phyloP scores from a whole-genome alignment of 2,113 vertebrate species.

The Micromys minutus region DNA sequence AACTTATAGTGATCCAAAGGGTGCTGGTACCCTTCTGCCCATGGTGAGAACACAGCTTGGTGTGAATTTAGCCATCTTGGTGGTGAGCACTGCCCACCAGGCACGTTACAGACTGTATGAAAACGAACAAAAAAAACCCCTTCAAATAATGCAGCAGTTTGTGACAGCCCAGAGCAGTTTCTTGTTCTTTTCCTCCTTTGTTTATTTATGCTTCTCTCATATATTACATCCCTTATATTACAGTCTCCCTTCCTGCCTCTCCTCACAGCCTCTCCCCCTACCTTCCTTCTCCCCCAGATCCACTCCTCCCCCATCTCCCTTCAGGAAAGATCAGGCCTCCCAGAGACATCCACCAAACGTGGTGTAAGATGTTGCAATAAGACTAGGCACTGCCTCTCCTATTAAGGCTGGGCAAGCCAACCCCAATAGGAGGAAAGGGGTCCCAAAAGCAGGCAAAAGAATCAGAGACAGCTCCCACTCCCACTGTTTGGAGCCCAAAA shows the following conservation, averaged over 20 bases:
- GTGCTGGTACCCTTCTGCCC: not conserved
- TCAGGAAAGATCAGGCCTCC: not conserved
- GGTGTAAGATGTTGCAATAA: not conserved
- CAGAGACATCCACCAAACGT: not conserved
- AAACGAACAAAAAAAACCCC: not conserved
- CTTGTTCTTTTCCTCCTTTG: not conserved
- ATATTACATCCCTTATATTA: not conserved
- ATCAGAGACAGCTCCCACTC: not conserved
- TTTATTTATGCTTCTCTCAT: not conserved
- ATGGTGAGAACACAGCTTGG: not conserved
- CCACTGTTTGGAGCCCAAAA: not conserved
- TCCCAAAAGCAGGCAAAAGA: not conserved
- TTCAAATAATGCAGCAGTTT: not conserved
- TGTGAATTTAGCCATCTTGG: not conserved
- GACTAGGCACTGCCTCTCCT: not conserved
- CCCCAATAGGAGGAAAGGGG: not conserved
- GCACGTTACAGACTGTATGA: not conserved
- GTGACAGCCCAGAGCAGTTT: not conserved
- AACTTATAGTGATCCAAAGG: not conserved
- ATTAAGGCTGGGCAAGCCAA: not conserved
- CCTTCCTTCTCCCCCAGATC: not conserved
- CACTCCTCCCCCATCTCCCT: not conserved
- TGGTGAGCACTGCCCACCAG: not conserved
- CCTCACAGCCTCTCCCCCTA: not conserved
- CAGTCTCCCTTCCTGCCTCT: not conserved